Evolutionary conservation across 2,888 invertebrate species (phyloP), one percentile per base, ranked within the genome.

Genomic region (Gasteruption jaculator): DNA sequence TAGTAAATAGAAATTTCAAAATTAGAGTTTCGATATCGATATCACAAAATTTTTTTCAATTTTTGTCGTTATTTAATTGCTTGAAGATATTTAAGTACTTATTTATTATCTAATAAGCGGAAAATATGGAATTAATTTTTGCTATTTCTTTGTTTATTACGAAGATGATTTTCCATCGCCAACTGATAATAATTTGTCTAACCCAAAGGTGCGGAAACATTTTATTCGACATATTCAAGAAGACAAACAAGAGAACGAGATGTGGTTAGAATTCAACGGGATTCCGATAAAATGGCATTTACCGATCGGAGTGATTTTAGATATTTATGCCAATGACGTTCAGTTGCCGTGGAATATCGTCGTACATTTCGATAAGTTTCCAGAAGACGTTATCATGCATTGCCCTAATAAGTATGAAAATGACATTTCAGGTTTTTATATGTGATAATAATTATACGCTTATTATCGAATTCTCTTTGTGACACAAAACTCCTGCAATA

Each of bases 221-320:
- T 94, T 95, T 64, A 74, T 83, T 42, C 81, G 87, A 43, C 88
- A 82, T 63, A 81, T 93, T 59, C 83, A 86, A 82, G 82, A 84
- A 48, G 63, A 68, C 41, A 85, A 85, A 63, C 83, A 85, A 44
- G 86, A 90, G 52, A 83, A 82, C 56, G 92, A 93, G 71, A 86
- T 95, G 80, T 96, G 96, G 95, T 74, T 96, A 42, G 94, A 94
- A 62, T 92, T 81, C 63, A 90, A 92, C 73, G 91, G 92, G 2
- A 85, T 84, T 50, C 91, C 95, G 2, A 71, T 96, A 12, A 94
- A 92, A 71, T 91, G 94, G 86, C 87, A 88, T 56, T 82, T 83
- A 66, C 87, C 87, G 4, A 86, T 87, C 57, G 76, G 76, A 58
- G 88, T 97, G 18, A 74, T 97, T n/a, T 91, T 86, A 71, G 99